These are phyloP conservation scores for Dysdera silvatica DNA, from an alignment of 1,140 invertebrate genomes.

Conservation along the genomic window DNA sequence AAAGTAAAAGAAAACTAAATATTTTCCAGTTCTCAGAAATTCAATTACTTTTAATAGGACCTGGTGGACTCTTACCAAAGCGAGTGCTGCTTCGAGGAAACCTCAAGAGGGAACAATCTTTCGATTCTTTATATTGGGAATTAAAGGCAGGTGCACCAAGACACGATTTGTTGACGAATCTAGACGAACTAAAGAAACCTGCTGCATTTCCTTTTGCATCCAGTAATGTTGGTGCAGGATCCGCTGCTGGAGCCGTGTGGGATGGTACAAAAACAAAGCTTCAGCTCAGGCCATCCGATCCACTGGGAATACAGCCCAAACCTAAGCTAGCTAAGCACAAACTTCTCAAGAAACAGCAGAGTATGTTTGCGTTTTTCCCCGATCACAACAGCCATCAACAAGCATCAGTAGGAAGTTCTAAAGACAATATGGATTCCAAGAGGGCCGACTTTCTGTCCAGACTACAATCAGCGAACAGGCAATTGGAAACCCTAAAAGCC, in stretches of 20 bases:
- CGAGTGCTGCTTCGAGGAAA: conserved; percentile 27
- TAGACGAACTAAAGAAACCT: conserved; percentile 20
- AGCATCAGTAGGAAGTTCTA: background rate
- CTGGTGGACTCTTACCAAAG: conserved; percentile 15
- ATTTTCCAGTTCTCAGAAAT: too few species aligned
- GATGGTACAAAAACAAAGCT: conserved; percentile 14
- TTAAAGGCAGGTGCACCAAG: conserved; percentile 12
- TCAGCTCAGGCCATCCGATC: background rate
- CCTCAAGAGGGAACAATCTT: conserved; percentile 36
- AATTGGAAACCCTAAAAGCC: background rate
- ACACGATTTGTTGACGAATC: conserved; percentile 10
- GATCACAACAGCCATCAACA: conserved; percentile 9
- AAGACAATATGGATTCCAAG: conserved; percentile 2
- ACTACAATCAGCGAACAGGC: conserved; percentile 13
- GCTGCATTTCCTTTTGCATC: background rate
- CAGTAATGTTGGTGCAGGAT: too few species aligned
- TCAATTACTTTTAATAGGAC: background rate
- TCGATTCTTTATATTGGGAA: conserved; percentile 38
- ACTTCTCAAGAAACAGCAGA: conserved; percentile 38
- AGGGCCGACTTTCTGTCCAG: conserved; percentile 14
- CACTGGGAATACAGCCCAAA: conserved; percentile 11
- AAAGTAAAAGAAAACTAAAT: too few species aligned
- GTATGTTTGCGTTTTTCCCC: conserved; percentile 36
- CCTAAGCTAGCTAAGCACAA: conserved; percentile 34
- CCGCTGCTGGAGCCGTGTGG: conserved; percentile 2